Base-by-base conservation (phyloP, 2,888 invertebrate genomes). In the Pasiphila rectangulata region DNA sequence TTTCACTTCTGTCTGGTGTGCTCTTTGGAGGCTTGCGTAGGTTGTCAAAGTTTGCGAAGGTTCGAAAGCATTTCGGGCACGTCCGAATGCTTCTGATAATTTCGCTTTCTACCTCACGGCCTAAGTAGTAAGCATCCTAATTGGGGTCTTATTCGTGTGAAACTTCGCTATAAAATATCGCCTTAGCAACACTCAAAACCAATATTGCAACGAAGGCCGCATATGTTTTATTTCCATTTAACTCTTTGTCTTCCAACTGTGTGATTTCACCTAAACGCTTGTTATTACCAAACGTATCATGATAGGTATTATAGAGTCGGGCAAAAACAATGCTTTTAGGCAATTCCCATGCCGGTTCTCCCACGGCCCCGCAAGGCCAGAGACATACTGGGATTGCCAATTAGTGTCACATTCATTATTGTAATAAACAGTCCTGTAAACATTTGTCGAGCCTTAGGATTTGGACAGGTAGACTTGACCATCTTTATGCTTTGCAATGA, bases 341-440 rank as follows among this genome's bases (percentile, higher is more conserved):
- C 42, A 61, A 61, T 75, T 76, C 77, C 69, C 76, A 76, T 63
- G 69, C 61, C 12, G 39, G 15, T 17, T 37, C 44, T 77, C 77
- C 48, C 77, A 77, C 77, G 77, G 77, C 77, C 76, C 62, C 59
- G 2, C 42, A 67, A 67, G 72, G 67, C 46, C 45, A 30, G 51
- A 52, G 57, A 50, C 56, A 58, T 46, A 58, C 50, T 53, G 37
- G n/a, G 17, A 46, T 43, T 39, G 45, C 49, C 51, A 54, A 56
- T 58, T 52, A 47, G 42, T 39, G 51, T 40, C 46, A 39, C 36
- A 46, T 46, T 17, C 38, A 39, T 36, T 44, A 32, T 19, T 51
- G 46, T 32, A 32, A 39, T 46, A 39, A 34, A 34, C 13, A 29
- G 9, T 50, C 34, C 39, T 23, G 20, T 21, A 42, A 35, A 23